phyloP scores from a whole-genome alignment of 2,888 invertebrate genomes.

The Thereva nobilitata region DNA sequence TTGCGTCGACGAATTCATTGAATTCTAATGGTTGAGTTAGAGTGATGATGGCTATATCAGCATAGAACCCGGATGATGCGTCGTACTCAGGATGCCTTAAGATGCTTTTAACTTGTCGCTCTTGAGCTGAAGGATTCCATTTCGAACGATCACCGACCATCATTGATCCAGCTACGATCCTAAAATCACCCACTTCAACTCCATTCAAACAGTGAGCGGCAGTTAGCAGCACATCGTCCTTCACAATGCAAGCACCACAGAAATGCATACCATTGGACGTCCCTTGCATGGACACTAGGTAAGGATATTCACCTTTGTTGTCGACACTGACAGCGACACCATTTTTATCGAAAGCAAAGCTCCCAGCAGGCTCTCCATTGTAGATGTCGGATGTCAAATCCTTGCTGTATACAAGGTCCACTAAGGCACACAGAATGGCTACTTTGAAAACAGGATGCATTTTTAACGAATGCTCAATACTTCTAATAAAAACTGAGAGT shows the following conservation, averaged over 20 bases:
- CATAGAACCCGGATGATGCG: not conserved
- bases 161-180: not conserved
- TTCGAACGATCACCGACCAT: not conserved
- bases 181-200: not conserved
- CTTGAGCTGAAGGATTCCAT: not conserved
- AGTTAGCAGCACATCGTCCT: not conserved
- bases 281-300: not conserved
- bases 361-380: not conserved
- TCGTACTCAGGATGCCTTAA: constrained; percentile 1
- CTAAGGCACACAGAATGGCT: too few species aligned
- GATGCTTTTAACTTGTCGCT: not conserved
- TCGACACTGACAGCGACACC: not conserved
- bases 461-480: too few species aligned
- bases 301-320: constrained; percentile 19
- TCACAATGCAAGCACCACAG: constrained; percentile 12
- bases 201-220: constrained; percentile 15
- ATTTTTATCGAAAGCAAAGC: not conserved
- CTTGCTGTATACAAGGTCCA: too few species aligned
- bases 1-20: constrained; percentile 1
- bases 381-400: not conserved
- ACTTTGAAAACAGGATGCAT: too few species aligned
- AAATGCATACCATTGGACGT: not conserved
- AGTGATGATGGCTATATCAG: constrained; percentile 15
- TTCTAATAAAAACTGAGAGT: too few species aligned
- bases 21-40: not conserved